Base-by-base conservation (phyloP, 2,797 vertebrate species). In the Pelodytes ibericus region DNA sequence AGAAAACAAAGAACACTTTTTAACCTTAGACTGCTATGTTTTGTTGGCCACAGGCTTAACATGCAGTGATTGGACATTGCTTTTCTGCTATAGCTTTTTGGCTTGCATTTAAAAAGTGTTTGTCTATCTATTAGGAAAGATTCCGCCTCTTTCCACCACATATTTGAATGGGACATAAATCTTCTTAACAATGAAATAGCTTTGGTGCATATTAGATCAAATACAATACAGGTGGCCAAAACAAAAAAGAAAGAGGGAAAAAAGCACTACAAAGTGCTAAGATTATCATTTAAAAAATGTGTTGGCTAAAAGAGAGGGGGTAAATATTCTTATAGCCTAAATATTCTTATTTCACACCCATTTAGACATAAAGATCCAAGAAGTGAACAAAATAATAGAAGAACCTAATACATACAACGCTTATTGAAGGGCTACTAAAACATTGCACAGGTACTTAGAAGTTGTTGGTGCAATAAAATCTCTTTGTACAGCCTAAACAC, bases 1-100 rank as follows among this genome's bases (percentile, higher is more conserved):
- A 64, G 74, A 70, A 76, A 77, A 71, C 58, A 70, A 69, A 70
- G 73, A 36, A 75, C 41, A 11, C 16, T 20, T 47, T 75, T 68
- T 69, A 75, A 75, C 73, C 73, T 59, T 49, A 62, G n/a, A 30
- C 66, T 62, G 30, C n/a, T 69, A 9, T 56, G 58, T 75, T 39
- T 61, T 75, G 65, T 70, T 69, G 41, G 58, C 57, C 39, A 41
- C 33, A 36, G 25, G 51, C 41, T 44, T 33, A 57, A 41, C 61
- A 41, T 51, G 53, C 58, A 68, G 51, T 62, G 65, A 62, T 3
- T 26, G 16, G 44, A 69, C 11, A n/a, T 24, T 60, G 29, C n/a
- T 51, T 49, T 36, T 58, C 64, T 51, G 16, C 25, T 39, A 24
- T 33, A 53, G 11, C 10, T 49, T 36, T 49, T 75, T 75, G 57